Base-by-base conservation (phyloP, 1,140 invertebrate species). In the Ganaspis sp. region DNA sequence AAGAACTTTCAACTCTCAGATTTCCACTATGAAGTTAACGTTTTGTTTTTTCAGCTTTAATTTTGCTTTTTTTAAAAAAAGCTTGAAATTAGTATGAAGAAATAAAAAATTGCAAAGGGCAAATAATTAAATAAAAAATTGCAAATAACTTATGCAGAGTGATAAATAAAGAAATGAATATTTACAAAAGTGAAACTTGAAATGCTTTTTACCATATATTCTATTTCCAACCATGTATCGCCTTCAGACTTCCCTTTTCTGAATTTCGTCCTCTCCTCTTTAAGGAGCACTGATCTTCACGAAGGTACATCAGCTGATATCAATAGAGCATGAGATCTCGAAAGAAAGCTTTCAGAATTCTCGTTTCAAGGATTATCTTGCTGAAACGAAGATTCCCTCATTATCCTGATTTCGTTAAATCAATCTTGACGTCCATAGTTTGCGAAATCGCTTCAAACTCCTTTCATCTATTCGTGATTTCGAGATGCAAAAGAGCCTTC, bases 51-150 rank as follows among this genome's bases (percentile, higher is more conserved):
- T 49, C n/a, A 49, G 45, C 45, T 49, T 49, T 45, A 5, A 45
- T 45, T 45, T 45, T 4, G 12, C 11, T 1, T 45, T 45, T 45
- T 49, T 49, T 49, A n/a, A 3, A 71, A 23, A 76, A 83, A 83
- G 74, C 80, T 53, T 80, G 73, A 38, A 58, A 79, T 12, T 40
- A 42, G 40, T 75, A 21, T 42, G 54, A 72, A 23, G 69, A 38
- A n/a, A 40, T 34, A 17, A 40, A 49, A 64, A 72, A 73, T 21
- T 26, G 29, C 17, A 70, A 19, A 70, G 45, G 23, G 19, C 11
- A 53, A 49, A n/a, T n/a, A n/a, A n/a, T n/a, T n/a, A n/a, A n/a
- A n/a, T n/a, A n/a, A n/a, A n/a, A n/a, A n/a, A n/a, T n/a, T n/a
- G n/a, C n/a, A n/a, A n/a, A n/a, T n/a, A n/a, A n/a, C n/a, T n/a